These are phyloP conservation scores for Liodrosophila aerea DNA, from an alignment of 2,888 invertebrate genomes.

Conservation along the genomic window DNA sequence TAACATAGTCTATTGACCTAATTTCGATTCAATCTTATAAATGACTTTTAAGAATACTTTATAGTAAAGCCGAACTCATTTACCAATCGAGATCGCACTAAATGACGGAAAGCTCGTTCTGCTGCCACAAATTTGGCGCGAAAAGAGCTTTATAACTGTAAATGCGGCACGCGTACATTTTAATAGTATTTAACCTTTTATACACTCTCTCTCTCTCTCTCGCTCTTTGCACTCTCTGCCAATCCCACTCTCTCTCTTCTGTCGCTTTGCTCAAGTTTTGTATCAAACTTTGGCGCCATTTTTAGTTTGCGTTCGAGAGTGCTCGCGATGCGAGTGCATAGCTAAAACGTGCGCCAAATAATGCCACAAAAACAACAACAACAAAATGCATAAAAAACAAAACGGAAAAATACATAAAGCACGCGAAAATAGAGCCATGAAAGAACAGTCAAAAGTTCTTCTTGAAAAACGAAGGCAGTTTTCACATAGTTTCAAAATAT, in stretches of 20 bases:
- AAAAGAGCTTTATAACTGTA: slow-evolving; percentile 54
- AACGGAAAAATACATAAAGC: slow-evolving; percentile 12
- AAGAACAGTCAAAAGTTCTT: neutral
- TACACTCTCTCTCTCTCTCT: neutral
- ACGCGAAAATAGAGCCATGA: slow-evolving; percentile 16
- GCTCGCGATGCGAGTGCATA: slow-evolving; percentile 63
- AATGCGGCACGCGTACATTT: slow-evolving; percentile 41
- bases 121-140: slow-evolving; percentile 57
- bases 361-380: slow-evolving; percentile 21
- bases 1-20: too few species aligned
- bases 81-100: neutral
- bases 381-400: slow-evolving; percentile 2
- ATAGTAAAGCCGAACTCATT: too few species aligned
- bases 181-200: slow-evolving; percentile 6
- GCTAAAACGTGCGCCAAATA: slow-evolving; percentile 65
- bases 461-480: too few species aligned
- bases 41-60: too few species aligned
- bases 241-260: slow-evolving; percentile 4
- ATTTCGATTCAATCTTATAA: too few species aligned
- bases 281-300: slow-evolving; percentile 77
- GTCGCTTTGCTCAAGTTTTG: slow-evolving; percentile 32
- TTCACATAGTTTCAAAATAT: too few species aligned
- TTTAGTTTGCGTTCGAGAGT: slow-evolving; percentile 71
- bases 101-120: slow-evolving; percentile 11
- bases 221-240: slow-evolving; percentile 10